Conservation (phyloP, 2,113 vertebrate species). For the Mesoclemmys tuberculata region DNA sequence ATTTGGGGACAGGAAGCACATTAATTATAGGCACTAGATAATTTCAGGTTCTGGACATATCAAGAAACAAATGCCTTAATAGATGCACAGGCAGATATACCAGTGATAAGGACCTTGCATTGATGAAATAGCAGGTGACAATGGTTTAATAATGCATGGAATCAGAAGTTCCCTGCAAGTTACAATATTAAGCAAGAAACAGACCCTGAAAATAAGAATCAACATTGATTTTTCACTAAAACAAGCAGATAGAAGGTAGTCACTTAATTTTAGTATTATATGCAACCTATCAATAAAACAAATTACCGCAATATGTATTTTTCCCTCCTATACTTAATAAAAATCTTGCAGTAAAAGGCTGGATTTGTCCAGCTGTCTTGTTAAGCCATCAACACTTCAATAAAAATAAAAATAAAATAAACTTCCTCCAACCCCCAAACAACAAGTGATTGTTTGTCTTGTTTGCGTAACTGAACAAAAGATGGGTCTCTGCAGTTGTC, state of each 20-base stretch:
- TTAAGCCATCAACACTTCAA: conserved; percentile 62
- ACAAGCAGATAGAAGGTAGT: neutral
- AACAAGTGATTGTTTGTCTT: conserved; percentile 79
- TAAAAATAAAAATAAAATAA: conserved; percentile 1
- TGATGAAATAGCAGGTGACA: neutral
- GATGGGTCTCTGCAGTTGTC: conserved; percentile 72
- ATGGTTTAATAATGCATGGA: neutral
- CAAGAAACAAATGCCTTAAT: neutral
- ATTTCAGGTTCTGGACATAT: neutral
- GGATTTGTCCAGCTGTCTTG: conserved; percentile 71
- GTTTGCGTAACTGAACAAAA: conserved; percentile 77
- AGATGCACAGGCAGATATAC: neutral
- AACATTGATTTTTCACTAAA: neutral
- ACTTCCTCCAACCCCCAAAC: conserved; percentile 17
- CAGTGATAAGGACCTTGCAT: neutral
- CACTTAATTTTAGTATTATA: neutral
- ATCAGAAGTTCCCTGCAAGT: neutral
- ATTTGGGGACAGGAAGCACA: neutral
- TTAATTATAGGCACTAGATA: neutral
- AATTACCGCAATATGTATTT: neutral
- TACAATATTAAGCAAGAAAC: neutral
- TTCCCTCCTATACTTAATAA: conserved; percentile 8
- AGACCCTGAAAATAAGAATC: neutral
- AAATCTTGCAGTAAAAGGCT: conserved; percentile 43
- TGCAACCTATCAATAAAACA: neutral